Percentiles rank a stretch among this genome's conserved stretches.
Evolutionary conservation across 2,888 invertebrate genomes (phyloP).

Genomic region (Melanophora roralis): DNA sequence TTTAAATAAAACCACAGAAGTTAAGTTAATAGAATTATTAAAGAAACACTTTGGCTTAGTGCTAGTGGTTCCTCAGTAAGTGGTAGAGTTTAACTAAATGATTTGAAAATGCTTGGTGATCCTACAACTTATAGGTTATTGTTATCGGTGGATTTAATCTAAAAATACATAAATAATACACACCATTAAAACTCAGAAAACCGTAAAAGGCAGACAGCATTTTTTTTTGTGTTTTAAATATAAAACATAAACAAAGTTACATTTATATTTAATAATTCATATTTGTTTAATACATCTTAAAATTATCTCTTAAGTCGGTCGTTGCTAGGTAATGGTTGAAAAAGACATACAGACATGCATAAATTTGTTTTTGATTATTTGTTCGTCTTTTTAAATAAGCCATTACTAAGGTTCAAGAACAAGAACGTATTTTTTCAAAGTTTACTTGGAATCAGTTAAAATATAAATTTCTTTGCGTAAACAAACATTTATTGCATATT

Average conservation of each 20-base stretch:
- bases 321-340: not conserved
- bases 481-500: no score
- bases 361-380: no score
- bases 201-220: slow-evolving; percentile 27
- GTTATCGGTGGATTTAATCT: slow-evolving; percentile 50
- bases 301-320: not conserved
- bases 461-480: no score
- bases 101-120: slow-evolving; percentile 31
- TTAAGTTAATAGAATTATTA: not conserved
- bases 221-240: not conserved
- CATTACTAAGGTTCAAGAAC: no score
- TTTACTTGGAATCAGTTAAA: no score
- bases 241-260: not conserved
- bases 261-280: not conserved
- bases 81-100: slow-evolving; percentile 48
- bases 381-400: no score
- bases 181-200: slow-evolving; percentile 1
- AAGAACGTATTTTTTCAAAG: no score
- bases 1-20: slow-evolving; percentile 51
- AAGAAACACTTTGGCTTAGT: slow-evolving; percentile 6
- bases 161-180: slow-evolving; percentile 9
- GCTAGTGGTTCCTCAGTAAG: slow-evolving; percentile 36
- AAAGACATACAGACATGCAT: no score
- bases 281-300: not conserved
- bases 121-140: slow-evolving; percentile 41